Evolutionary conservation across 2,113 vertebrate species (phyloP).

Genomic region (Mystacornis crossleyi): DNA sequence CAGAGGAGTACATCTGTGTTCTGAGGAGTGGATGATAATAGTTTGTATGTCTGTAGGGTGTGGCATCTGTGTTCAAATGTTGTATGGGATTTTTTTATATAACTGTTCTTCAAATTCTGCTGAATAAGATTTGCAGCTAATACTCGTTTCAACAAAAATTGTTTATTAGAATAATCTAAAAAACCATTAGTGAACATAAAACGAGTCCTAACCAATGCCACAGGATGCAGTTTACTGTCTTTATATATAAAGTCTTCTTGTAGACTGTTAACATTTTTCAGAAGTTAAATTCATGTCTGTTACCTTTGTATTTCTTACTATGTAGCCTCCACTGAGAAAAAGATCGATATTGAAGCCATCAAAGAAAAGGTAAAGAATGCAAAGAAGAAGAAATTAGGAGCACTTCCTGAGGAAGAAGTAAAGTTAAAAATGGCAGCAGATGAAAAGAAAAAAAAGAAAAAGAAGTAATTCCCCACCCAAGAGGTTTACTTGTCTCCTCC

Average conservation of each 20-base stretch:
- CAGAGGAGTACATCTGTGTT: not conserved
- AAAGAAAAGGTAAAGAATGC: constrained; percentile 94
- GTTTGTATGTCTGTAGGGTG: not conserved
- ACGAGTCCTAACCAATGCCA: not conserved
- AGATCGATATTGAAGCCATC: constrained; percentile 89
- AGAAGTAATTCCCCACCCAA: constrained; percentile 32
- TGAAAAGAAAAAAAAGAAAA: constrained; percentile 83
- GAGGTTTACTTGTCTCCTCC: not conserved
- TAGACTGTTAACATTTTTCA: not conserved
- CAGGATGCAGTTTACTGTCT: not conserved
- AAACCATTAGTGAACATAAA: not conserved
- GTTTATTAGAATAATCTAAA: not conserved
- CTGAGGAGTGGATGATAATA: not conserved
- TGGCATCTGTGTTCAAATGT: not conserved
- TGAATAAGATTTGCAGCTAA: not conserved
- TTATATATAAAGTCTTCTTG: not conserved
- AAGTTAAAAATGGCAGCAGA: constrained; percentile 70
- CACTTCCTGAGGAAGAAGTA: constrained; percentile 81
- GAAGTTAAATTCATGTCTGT: not conserved
- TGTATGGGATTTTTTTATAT: not conserved
- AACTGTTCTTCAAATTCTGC: not conserved
- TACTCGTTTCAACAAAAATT: not conserved
- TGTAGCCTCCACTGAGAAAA: constrained; percentile 82
- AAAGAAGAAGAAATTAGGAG: constrained; percentile 93
- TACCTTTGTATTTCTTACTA: not conserved